These are phyloP conservation scores for Spatula clypeata DNA, from an alignment of 2,797 vertebrate species.

Conservation along the genomic window DNA sequence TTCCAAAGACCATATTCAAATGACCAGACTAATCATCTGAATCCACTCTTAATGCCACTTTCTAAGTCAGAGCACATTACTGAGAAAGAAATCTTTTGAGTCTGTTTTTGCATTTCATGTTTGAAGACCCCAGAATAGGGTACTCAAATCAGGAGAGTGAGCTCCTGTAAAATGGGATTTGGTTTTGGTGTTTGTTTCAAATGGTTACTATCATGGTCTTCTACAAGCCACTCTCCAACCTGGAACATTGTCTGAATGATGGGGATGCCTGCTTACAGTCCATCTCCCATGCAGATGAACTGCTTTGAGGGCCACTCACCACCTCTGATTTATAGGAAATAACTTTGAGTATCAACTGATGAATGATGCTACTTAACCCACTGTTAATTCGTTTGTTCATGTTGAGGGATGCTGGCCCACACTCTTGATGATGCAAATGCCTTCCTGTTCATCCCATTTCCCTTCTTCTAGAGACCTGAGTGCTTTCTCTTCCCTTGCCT, in stretches of 20 bases:
- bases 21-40: constrained; percentile 28
- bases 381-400: neutral
- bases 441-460: neutral
- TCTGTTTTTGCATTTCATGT: neutral
- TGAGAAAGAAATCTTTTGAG: neutral
- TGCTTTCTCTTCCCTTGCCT: neutral
- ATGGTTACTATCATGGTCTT: neutral
- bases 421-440: neutral
- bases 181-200: neutral
- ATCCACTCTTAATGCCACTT: neutral
- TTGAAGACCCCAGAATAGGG: neutral
- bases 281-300: too few relatives aligned
- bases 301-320: neutral
- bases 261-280: neutral
- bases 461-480: neutral
- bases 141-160: neutral
- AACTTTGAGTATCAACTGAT: too few relatives aligned
- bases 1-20: constrained; percentile 62
- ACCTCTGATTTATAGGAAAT: neutral
- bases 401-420: neutral
- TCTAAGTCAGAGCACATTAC: neutral
- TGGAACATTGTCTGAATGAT: neutral
- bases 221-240: neutral
- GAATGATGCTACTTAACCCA: neutral
- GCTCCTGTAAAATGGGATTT: neutral